Evolutionary conservation across 2,888 invertebrate genomes (phyloP), one percentile per base, ranked within the genome.

Genomic region (Junonia oenone): DNA sequence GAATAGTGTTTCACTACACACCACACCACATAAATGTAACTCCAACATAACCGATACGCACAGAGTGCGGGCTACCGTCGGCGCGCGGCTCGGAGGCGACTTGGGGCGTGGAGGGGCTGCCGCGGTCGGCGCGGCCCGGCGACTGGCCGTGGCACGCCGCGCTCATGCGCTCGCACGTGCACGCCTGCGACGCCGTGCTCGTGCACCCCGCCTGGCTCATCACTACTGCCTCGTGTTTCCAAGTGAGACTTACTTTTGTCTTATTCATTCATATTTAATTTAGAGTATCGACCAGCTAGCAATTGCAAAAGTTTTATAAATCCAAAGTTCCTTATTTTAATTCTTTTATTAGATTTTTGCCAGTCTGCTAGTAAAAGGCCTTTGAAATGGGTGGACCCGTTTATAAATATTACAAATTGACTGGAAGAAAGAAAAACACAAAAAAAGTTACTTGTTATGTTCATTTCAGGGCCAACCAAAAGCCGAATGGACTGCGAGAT

Each of bases 71-170:
- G 0, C 76, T 94, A 45, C 92, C 94, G 51, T 92, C 94, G 9
- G 91, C 91, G 0, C 84, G 93, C 45, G 91, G 79, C 4, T 73
- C 83, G 0, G 81, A 90, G 46, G 88, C 83, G 2, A 73, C 77
- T 2, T 72, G 74, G 8, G 91, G 91, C 22, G 87, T 88, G 53
- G 86, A 88, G 53, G 91, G 92, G 0, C 81, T 96, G 58, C 91
- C 93, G 33, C 95, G 95, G 69, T 94, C 95, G 82, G 92, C 96
- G 0, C 91, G 91, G 2, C 94, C 95, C 0, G 97, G 96, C 1
- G 96, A 97, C 77, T 97, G 97, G 97, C 97, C 97, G n/a, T 97
- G 97, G 97, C 94, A 96, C 74, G 95, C 94, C 14, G 94, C 95
- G 1, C 88, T 98, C 2, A 93, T 95, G 70, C 94, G 96, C 68